Conservation (phyloP, 2,797 vertebrate genomes). For the Emydoidea blandingii region DNA sequence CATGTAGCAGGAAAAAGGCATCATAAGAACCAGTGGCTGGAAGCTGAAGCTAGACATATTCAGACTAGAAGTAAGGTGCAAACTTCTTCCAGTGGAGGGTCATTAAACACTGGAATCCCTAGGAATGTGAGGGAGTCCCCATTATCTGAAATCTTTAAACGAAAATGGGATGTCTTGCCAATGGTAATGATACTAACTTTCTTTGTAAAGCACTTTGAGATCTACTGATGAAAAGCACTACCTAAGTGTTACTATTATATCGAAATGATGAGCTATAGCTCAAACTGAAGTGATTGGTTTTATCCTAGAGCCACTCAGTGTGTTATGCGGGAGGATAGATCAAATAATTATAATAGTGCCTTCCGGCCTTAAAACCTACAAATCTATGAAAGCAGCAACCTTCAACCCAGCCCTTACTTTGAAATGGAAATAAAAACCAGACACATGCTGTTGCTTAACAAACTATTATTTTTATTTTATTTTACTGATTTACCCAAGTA, state of each 20-base stretch:
- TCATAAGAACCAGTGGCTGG: background rate
- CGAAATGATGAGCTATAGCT: background rate
- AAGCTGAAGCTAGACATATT: background rate
- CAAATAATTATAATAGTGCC: background rate
- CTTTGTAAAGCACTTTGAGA: background rate
- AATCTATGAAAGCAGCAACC: background rate
- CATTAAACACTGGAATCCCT: background rate
- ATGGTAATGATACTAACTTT: background rate
- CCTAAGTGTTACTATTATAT: background rate
- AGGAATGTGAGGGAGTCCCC: background rate
- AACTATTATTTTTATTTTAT: background rate
- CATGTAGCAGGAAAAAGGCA: background rate
- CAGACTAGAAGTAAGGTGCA: background rate
- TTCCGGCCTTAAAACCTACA: background rate
- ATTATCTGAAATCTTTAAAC: background rate
- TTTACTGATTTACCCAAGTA: conserved; percentile 14
- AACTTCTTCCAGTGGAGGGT: background rate
- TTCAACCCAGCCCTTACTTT: conserved; percentile 1
- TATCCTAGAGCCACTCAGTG: background rate
- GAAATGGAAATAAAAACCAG: background rate
- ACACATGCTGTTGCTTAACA: background rate
- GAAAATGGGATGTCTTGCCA: background rate
- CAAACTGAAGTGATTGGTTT: background rate
- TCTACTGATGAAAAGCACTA: background rate
- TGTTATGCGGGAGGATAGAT: background rate